These are phyloP conservation scores for Melanostoma scalare DNA, from an alignment of 2,888 invertebrate species.

Conservation along the genomic window DNA sequence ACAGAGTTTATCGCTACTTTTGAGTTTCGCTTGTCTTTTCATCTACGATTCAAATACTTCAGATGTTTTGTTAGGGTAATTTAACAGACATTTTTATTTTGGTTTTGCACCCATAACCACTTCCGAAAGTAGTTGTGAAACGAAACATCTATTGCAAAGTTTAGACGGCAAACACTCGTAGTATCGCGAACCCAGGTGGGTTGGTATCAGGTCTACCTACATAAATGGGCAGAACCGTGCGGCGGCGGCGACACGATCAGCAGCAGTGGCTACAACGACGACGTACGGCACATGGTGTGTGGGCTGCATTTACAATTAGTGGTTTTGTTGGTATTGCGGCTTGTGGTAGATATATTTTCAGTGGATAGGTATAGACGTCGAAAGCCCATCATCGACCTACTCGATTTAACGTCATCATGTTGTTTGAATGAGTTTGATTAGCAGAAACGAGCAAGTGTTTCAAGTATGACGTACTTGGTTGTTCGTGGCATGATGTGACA, in stretches of 20 bases:
- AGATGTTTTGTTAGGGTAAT: constrained; percentile 42
- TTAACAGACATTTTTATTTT: constrained; percentile 24
- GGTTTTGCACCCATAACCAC: constrained; percentile 47
- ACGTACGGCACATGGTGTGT: constrained; percentile 49
- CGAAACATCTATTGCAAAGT: constrained; percentile 53
- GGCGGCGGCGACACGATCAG: constrained; percentile 46
- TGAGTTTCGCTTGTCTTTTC: background rate
- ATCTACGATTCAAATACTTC: constrained; percentile 18
- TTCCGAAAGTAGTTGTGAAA: constrained; percentile 65
- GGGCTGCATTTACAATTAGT: constrained; percentile 63
- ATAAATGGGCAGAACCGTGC: constrained; percentile 58
- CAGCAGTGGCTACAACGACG: constrained; percentile 8
- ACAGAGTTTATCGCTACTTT: background rate
- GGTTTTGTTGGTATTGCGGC: constrained; percentile 10
- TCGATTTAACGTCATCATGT: constrained; percentile 35
- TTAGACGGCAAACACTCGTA: constrained; percentile 46
- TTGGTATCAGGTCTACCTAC: constrained; percentile 63
- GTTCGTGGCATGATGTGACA: background rate
- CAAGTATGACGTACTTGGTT: constrained; percentile 37
- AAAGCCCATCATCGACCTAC: constrained; percentile 24
- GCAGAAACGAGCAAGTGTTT: constrained; percentile 50
- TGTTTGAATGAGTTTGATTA: background rate
- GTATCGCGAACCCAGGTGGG: constrained; percentile 53
- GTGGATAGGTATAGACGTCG: background rate
- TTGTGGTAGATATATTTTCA: background rate